Conservation (phyloP, 2,797 vertebrate species). For the Aselliscus stoliczkanus region DNA sequence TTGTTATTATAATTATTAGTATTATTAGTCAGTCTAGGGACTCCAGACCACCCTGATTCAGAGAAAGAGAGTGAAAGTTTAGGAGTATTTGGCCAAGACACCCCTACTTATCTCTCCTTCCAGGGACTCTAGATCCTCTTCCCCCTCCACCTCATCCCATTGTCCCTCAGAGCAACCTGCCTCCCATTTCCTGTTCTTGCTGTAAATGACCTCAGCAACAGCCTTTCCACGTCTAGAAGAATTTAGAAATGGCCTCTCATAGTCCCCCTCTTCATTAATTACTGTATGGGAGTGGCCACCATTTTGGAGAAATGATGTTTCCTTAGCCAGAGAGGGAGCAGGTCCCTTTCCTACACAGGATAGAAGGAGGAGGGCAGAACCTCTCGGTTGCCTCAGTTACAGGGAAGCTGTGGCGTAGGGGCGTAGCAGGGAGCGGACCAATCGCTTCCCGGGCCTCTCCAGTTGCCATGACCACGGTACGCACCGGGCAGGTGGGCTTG, state of each 20-base stretch:
- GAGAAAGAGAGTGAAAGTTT: neutral
- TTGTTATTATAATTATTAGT: neutral
- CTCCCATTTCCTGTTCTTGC: conserved; percentile 62
- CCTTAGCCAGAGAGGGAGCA: neutral
- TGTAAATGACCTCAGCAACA: conserved; percentile 58
- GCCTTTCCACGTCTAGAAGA: neutral
- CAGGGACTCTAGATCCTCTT: neutral
- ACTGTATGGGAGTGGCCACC: neutral
- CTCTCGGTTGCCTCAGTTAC: conserved; percentile 43
- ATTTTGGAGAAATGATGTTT: conserved; percentile 16
- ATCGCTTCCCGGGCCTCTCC: neutral
- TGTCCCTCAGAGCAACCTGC: conserved; percentile 52
- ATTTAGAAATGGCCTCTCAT: neutral
- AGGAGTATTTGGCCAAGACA: neutral
- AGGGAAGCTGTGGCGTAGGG: neutral
- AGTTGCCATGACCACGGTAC: conserved; percentile 52
- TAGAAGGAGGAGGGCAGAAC: neutral
- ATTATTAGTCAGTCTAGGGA: neutral
- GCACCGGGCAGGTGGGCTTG: neutral
- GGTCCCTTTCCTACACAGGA: neutral
- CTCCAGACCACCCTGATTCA: neutral
- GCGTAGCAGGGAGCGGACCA: neutral
- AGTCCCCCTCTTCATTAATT: neutral
- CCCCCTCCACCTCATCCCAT: conserved; percentile 46
- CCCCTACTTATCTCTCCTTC: neutral